Evolutionary conservation across 2,797 vertebrate genomes (phyloP).

Genomic region (Enteromius afrohamiltoni): DNA sequence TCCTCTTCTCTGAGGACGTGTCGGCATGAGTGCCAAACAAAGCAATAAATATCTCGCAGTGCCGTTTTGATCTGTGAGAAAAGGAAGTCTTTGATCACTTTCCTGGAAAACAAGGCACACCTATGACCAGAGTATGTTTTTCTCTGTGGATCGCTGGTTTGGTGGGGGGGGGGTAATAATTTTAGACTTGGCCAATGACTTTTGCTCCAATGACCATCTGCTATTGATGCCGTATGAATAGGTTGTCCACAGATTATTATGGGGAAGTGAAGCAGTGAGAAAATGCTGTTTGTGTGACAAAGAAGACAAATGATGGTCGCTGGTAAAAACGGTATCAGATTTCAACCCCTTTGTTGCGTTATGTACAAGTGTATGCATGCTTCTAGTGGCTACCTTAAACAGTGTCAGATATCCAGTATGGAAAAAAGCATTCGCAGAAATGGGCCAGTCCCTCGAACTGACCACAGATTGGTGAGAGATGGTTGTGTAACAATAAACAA

Average conservation of each 20-base stretch:
- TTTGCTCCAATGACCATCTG: conserved; percentile 2
- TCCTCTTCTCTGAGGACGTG: conserved; percentile 57
- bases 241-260: background rate
- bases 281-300: conserved; percentile 29
- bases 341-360: background rate
- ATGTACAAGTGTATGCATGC: conserved; percentile 38
- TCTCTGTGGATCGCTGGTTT: conserved; percentile 44
- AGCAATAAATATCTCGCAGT: conserved; percentile 72
- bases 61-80: conserved; percentile 72
- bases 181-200: conserved; percentile 5
- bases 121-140: conserved; percentile 64
- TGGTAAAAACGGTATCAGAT: conserved; percentile 18
- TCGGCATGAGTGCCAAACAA: conserved; percentile 69
- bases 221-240: background rate
- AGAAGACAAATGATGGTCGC: conserved; percentile 33
- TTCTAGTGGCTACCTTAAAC: conserved; percentile 16
- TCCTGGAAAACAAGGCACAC: conserved; percentile 68
- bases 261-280: conserved; percentile 14
- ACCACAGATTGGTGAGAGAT: conserved; percentile 30
- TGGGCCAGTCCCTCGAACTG: conserved; percentile 3
- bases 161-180: conserved; percentile 47
- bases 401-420: conserved; percentile 40
- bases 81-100: conserved; percentile 74
- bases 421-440: conserved; percentile 43
- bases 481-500: conserved; percentile 47